Percentiles rank a stretch among this genome's conserved stretches.
Conservation (phyloP, 2,888 invertebrate genomes). For the Trichacis sp. region DNA sequence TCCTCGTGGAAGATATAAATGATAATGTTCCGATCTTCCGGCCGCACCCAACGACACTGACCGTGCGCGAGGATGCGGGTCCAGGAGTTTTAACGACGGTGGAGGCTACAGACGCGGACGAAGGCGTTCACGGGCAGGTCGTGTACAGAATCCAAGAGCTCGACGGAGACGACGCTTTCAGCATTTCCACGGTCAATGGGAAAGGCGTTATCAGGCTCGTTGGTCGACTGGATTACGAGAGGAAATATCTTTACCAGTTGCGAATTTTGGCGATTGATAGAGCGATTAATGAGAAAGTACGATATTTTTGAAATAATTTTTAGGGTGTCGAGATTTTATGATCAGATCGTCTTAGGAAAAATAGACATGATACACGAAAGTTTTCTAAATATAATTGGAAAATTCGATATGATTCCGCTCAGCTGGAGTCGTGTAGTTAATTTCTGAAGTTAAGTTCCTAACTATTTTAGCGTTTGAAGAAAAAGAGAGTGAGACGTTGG, state of each 20-base stretch:
- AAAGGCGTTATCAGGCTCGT: slow-evolving; percentile 85
- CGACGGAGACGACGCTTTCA: slow-evolving; percentile 83
- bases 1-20: slow-evolving; percentile 92
- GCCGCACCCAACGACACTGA: slow-evolving; percentile 85
- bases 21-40: slow-evolving; percentile 91
- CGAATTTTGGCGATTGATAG: slow-evolving; percentile 86
- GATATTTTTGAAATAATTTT: too few species aligned
- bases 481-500: too few species aligned
- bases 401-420: slow-evolving; percentile 77
- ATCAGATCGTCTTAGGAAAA: too few species aligned
- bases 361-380: too few species aligned
- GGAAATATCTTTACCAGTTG: slow-evolving; percentile 87
- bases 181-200: slow-evolving; percentile 85
- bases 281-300: slow-evolving; percentile 72
- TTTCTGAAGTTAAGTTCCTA: too few species aligned
- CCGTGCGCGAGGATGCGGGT: slow-evolving; percentile 82
- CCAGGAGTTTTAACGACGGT: slow-evolving; percentile 83
- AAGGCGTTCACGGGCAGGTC: slow-evolving; percentile 93
- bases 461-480: too few species aligned
- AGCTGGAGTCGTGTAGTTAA: too few species aligned
- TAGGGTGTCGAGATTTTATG: too few species aligned
- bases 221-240: slow-evolving; percentile 86
- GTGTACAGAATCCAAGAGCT: slow-evolving; percentile 88
- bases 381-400: too few species aligned
- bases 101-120: slow-evolving; percentile 90